These are phyloP conservation scores for Tetragnatha montana DNA, from an alignment of 2,888 invertebrate species.

Conservation along the genomic window DNA sequence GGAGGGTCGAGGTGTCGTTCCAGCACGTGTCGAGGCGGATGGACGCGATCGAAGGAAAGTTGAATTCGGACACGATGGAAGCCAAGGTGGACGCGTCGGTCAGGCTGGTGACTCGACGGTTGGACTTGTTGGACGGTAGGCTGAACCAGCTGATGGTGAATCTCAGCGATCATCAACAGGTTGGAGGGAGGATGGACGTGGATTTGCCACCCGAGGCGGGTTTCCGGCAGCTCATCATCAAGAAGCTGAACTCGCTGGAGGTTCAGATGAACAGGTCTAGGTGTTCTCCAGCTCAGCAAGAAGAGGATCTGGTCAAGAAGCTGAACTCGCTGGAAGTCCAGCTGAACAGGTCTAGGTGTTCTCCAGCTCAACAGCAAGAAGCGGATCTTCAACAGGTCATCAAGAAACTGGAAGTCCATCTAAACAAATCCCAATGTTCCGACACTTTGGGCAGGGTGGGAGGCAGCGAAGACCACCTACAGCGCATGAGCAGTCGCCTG, in stretches of 20 bases:
- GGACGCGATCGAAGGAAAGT: constrained; percentile 66
- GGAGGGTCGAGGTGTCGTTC: constrained; percentile 69
- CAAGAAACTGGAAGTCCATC: too few relatives aligned
- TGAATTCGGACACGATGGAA: constrained; percentile 46
- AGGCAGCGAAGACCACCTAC: constrained; percentile 55
- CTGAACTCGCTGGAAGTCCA: too few relatives aligned
- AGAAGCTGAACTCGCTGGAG: too few relatives aligned
- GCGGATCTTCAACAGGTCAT: too few relatives aligned
- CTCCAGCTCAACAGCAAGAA: too few relatives aligned
- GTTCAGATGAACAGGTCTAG: too few relatives aligned
- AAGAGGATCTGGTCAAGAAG: too few relatives aligned
- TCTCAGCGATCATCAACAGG: constrained; percentile 19
- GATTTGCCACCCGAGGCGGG: too few relatives aligned
- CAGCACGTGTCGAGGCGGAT: constrained; percentile 68
- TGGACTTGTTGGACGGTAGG: constrained; percentile 70
- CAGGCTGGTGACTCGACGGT: constrained; percentile 58
- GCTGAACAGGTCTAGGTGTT: too few relatives aligned
- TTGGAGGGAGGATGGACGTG: neutral
- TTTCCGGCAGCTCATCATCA: too few relatives aligned
- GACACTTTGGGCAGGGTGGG: constrained; percentile 69
- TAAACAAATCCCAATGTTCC: too few relatives aligned
- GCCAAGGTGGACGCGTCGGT: constrained; percentile 66
- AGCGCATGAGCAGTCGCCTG: constrained; percentile 12
- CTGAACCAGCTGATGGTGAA: constrained; percentile 67
- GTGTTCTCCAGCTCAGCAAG: too few relatives aligned